phyloP scores from a whole-genome alignment of 2,113 vertebrate species.

The Burhinus oedicnemus region DNA sequence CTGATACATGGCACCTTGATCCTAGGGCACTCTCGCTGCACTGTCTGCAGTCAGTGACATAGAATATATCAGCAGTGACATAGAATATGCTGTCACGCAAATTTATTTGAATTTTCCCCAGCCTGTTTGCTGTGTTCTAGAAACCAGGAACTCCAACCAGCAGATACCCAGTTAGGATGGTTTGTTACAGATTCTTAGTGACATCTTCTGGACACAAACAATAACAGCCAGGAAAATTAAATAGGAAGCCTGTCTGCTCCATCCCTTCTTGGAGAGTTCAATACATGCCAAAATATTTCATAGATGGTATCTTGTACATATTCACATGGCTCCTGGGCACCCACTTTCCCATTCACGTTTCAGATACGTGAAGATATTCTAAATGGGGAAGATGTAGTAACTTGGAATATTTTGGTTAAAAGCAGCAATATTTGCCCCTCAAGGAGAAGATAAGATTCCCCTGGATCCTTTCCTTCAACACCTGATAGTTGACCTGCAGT shows the following conservation, averaged over 20 bases:
- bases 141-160: neutral
- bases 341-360: neutral
- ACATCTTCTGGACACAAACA: conserved; percentile 41
- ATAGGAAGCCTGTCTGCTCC: accelerated
- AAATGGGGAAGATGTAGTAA: neutral
- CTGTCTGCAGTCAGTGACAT: neutral
- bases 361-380: neutral
- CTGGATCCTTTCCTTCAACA: neutral
- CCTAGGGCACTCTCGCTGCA: neutral
- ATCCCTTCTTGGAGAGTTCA: neutral
- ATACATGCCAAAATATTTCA: neutral
- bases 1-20: neutral
- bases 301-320: neutral
- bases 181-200: conserved; percentile 8
- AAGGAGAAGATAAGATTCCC: neutral
- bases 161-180: neutral
- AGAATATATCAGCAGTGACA: neutral
- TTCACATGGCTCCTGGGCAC: neutral
- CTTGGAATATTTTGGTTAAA: neutral
- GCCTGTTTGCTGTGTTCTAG: neutral
- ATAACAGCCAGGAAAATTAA: neutral
- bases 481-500: neutral
- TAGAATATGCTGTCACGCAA: neutral
- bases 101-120: neutral
- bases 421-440: neutral